These are phyloP conservation scores for Trichacis sp. DNA, from an alignment of 2,888 invertebrate genomes.

Conservation along the genomic window DNA sequence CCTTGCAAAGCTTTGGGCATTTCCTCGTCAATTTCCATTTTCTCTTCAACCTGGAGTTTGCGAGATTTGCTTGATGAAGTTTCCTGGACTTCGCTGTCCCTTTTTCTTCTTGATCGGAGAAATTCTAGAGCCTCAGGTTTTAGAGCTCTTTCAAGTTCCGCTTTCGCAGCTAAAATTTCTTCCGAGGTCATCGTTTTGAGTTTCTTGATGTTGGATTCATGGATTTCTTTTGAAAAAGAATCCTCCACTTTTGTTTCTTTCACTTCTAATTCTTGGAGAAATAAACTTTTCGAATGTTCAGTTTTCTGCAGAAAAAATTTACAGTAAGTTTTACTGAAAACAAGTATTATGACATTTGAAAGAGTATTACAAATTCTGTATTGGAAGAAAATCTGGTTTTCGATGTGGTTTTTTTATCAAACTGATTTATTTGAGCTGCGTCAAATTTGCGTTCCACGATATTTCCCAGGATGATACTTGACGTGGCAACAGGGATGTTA, in stretches of 20 bases:
- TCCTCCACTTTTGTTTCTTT: slow-evolving; percentile 50
- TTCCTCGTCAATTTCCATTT: slow-evolving; percentile 10
- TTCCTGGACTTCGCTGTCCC: slow-evolving; percentile 6
- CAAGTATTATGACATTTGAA: no score
- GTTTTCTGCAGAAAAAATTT: slow-evolving; percentile 34
- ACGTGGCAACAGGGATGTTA: slow-evolving; percentile 41
- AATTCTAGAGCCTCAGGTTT: slow-evolving; percentile 79
- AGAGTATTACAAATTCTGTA: no score
- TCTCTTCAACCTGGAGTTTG: slow-evolving; percentile 6
- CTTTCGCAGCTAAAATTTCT: slow-evolving; percentile 82
- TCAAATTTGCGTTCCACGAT: slow-evolving; percentile 59
- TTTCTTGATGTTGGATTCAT: slow-evolving; percentile 79
- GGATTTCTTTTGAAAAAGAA: slow-evolving; percentile 73
- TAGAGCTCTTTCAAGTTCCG: slow-evolving; percentile 75
- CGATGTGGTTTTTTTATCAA: not conserved
- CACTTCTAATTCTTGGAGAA: slow-evolving; percentile 47
- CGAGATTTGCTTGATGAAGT: not conserved
- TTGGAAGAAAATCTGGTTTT: no score
- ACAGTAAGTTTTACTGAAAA: not conserved
- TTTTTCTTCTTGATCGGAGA: slow-evolving; percentile 71
- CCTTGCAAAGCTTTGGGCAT: slow-evolving; percentile 53
- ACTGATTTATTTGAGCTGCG: slow-evolving; percentile 16
- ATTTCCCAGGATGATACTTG: slow-evolving; percentile 58
- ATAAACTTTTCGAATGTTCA: slow-evolving; percentile 50
- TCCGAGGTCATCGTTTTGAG: slow-evolving; percentile 78